Base-by-base conservation (phyloP, 2,888 invertebrate genomes). In the Sarcophaga rosellei region DNA sequence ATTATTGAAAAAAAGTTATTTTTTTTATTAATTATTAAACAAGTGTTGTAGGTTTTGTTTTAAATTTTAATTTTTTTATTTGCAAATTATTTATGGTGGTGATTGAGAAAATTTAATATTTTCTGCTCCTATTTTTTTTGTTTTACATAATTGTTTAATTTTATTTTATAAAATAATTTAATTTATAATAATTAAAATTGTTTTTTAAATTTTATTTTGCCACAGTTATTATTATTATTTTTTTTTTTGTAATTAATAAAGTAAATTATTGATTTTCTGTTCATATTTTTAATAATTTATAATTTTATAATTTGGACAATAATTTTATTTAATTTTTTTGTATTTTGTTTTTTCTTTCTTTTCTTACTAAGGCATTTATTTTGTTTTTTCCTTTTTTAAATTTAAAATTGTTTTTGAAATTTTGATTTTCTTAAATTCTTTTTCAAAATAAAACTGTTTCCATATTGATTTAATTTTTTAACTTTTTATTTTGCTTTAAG, bases 301-400 rank as follows among this genome's bases (percentile, higher is more conserved):
- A n/a, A 6, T 68, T 78, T 65, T 78, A 62, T 66, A 83, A 66
- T 20, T 53, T 83, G 35, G 35, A 35, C 35, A 35, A 35, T 8
- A 35, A 35, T 35, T 44, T 61, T 47, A 20, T 68, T 45, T 53
- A 66, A 72, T 63, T 62, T 72, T 53, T 17, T 53, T 63, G 69
- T 66, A 11, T 65, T 47, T 59, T 47, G 12, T 59, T 25, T 44
- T n/a, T 35, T 82, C 35, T 53, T 66, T 66, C 6, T 68, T 73
- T 44, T 68, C 61, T 25, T 59, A 74, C 74, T 83, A 83, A 78
- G 83, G 83, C 77, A 74, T 73, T 66, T 69, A 68, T 66, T 69
- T 44, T 66, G 53, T 53, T 53, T 53, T 53, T 17, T 53, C 17
- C 0, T 53, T 53, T 53, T 53, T 53, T 53, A 15, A 66, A 23